Evolutionary conservation across 2,888 invertebrate species (phyloP).

Genomic region (Dyspetes luteomarginatus): DNA sequence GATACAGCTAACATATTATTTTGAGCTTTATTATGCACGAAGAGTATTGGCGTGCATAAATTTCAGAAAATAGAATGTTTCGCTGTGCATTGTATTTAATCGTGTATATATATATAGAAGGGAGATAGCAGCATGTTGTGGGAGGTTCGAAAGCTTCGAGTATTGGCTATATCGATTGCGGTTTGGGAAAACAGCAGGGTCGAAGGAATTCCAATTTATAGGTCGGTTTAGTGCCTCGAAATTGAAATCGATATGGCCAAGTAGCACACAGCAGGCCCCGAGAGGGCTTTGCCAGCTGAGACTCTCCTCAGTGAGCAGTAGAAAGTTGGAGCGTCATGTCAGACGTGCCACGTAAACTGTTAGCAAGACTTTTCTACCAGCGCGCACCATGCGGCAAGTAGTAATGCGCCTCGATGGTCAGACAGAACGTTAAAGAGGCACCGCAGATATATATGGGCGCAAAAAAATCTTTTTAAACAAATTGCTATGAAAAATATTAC

Average conservation of each 20-base stretch:
- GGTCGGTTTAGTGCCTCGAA: conserved; percentile 45
- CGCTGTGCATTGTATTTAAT: background rate
- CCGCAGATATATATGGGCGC: too few species aligned
- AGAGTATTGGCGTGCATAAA: conserved; percentile 45
- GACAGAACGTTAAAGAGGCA: too few species aligned
- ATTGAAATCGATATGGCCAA: conserved; percentile 50
- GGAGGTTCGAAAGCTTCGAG: background rate
- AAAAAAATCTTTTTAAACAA: too few species aligned
- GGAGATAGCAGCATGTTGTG: background rate
- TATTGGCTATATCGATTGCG: conserved; percentile 56
- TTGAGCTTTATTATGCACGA: conserved; percentile 53
- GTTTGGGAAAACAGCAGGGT: conserved; percentile 40
- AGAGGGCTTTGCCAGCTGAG: background rate
- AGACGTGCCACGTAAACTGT: conserved; percentile 26
- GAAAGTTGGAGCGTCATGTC: background rate
- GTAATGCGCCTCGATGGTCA: background rate
- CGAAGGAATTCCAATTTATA: conserved; percentile 65
- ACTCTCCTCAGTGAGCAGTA: background rate
- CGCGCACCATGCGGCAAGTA: conserved; percentile 2
- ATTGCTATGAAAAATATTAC: too few species aligned
- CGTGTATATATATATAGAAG: background rate
- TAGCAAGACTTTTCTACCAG: conserved; percentile 14
- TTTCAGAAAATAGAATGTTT: conserved; percentile 42
- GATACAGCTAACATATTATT: conserved; percentile 37
- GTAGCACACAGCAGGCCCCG: conserved; percentile 31